Evolutionary conservation across 2,797 vertebrate genomes (phyloP).

Genomic region (Pseudotriccus pelzelni): DNA sequence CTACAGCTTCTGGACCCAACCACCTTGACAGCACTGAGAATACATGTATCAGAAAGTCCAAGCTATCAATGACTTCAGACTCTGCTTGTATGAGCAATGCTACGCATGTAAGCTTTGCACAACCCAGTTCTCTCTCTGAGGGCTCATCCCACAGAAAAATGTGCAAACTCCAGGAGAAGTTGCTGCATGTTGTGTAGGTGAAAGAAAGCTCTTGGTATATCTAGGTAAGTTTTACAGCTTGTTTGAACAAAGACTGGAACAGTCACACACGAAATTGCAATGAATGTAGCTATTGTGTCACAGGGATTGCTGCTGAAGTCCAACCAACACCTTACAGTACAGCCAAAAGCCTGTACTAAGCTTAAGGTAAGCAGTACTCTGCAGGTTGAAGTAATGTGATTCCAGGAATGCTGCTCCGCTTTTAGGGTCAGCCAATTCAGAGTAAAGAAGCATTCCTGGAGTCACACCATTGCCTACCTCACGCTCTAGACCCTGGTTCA

Average conservation of each 20-base stretch:
- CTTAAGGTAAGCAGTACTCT: not conserved
- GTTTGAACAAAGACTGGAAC: not conserved
- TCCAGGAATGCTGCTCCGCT: not conserved
- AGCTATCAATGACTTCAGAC: not conserved
- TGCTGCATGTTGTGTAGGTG: not conserved
- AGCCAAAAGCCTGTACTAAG: not conserved
- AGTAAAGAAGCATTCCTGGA: not conserved
- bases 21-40: not conserved
- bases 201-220: not conserved
- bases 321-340: not conserved
- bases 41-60: not conserved
- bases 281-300: not conserved
- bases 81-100: not conserved
- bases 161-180: not conserved
- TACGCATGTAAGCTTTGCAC: not conserved
- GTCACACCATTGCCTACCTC: not conserved
- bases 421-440: not conserved
- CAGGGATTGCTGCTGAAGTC: not conserved
- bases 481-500: not conserved
- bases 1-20: not conserved
- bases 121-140: not conserved
- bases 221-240: not conserved
- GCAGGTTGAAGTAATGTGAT: not conserved
- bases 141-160: not conserved
- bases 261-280: not conserved